Percentiles rank a stretch among this genome's conserved stretches.
These are phyloP conservation scores for Dreissena rostriformis DNA, from an alignment of 1,140 invertebrate species.

Conservation along the genomic window DNA sequence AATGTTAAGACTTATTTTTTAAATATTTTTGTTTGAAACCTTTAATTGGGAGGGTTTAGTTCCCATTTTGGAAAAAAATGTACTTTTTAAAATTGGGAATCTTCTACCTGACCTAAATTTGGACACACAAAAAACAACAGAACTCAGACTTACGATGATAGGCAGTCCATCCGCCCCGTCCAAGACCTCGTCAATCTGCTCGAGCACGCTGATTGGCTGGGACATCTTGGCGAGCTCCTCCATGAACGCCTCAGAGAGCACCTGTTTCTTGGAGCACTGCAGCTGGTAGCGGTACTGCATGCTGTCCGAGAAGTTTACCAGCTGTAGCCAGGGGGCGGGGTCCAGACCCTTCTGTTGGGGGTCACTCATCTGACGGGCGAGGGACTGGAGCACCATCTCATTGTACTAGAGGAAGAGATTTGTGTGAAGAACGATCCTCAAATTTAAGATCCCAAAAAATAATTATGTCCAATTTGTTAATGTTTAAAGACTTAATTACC, in stretches of 20 bases:
- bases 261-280: slow-evolving; percentile 16
- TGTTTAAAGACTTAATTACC: too few relatives aligned
- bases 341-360: slow-evolving; percentile 14
- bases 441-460: too few relatives aligned
- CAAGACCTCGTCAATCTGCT: slow-evolving; percentile 43
- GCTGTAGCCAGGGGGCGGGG: slow-evolving; percentile 46
- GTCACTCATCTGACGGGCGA: slow-evolving; percentile 34
- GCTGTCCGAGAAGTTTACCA: slow-evolving; percentile 16
- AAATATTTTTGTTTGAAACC: too few relatives aligned
- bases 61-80: too few relatives aligned
- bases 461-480: too few relatives aligned
- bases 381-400: slow-evolving; percentile 38
- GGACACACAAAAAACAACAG: neutral
- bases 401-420: slow-evolving; percentile 2
- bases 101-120: too few relatives aligned
- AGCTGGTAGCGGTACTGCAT: slow-evolving; percentile 41
- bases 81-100: too few relatives aligned
- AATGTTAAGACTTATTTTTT: too few relatives aligned
- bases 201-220: slow-evolving; percentile 24
- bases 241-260: slow-evolving; percentile 12
- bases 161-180: neutral
- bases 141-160: neutral
- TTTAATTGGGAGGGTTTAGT: too few relatives aligned
- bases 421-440: too few relatives aligned
- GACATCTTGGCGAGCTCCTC: slow-evolving; percentile 13